Evolutionary conservation across 92 coral and sea anemone genomes (phyloP), one percentile per base, ranked within the genome.

Genomic region (Actinostola sp.): DNA sequence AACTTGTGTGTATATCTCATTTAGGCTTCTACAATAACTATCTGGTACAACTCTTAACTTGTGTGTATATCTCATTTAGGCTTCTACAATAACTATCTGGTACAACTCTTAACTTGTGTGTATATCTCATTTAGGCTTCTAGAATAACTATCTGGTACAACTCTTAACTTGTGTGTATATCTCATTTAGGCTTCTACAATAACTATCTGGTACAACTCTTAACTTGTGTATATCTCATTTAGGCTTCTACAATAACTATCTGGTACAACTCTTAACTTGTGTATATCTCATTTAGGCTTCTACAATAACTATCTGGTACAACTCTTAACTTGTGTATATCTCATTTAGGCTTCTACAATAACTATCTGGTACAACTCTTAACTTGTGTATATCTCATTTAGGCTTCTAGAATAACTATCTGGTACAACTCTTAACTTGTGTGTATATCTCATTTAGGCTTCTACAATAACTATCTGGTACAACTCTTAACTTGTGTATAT

Each of bases 21-120:
- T 11, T 77, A 89, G 96, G 52, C 79, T 89, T 12, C 80, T 92
- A 56, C 89, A 82, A 49, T n/a, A 50, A 50, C 24, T 11, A 14
- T 50, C 7, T 50, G 57, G 7, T 6, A 21, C 5, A 14, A 10
- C 16, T 50, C 25, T 50, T n/a, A 14, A 14, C 4, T 6, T n/a
- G 25, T 3, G 5, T 14, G n/a, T n/a, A 14, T n/a, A 50, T 50
- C 6, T 4, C 24, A 10, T 14, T 50, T 11, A 50, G 24, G 13
- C 57, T 50, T 14, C 24, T 50, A 20, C 57, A 39, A 39, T 14
- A 50, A 50, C 57, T 11, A 4, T 50, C 7, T 50, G 57, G 7
- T 5, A 21, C 5, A 6, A 50, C 16, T 20, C 16, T 10, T n/a
- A 14, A 14, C 20, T 21, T 21, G 16, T 14, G 25, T 14, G 4